A percentile compares a stretch with the other conserved stretches of the same genome.
These are phyloP conservation scores for Phrynosoma platyrhinos DNA, from an alignment of 2,113 vertebrate genomes.

Conservation along the genomic window DNA sequence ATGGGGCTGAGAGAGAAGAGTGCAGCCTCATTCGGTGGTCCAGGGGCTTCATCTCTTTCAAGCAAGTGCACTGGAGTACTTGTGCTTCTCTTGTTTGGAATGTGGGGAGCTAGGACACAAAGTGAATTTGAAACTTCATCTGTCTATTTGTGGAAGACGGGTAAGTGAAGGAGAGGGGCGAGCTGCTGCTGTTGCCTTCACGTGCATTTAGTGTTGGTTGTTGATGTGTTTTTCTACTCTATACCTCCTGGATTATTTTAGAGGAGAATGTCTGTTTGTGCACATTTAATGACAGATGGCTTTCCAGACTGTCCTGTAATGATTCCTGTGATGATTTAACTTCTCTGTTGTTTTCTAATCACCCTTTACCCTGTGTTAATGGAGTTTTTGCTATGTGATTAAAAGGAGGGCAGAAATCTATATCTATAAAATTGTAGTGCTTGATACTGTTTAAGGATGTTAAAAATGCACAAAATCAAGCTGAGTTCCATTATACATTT, in stretches of 20 bases:
- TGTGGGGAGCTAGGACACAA: slow-evolving; percentile 76
- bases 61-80: slow-evolving; percentile 73
- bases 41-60: slow-evolving; percentile 58
- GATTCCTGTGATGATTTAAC: slow-evolving; percentile 47
- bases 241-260: slow-evolving; percentile 21
- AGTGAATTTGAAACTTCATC: slow-evolving; percentile 85
- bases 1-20: slow-evolving; percentile 82
- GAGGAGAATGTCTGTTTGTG: slow-evolving; percentile 37
- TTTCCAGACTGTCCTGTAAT: slow-evolving; percentile 27
- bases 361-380: slow-evolving; percentile 11
- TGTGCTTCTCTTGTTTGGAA: slow-evolving; percentile 79
- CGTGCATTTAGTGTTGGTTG: background rate
- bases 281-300: slow-evolving; percentile 35
- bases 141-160: slow-evolving; percentile 95
- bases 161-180: slow-evolving; percentile 75
- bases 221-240: slow-evolving; percentile 17
- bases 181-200: rapidly evolving
- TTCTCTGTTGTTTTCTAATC: slow-evolving; percentile 40
- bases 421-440: background rate
- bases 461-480: slow-evolving; percentile 54
- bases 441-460: slow-evolving; percentile 41
- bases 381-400: slow-evolving; percentile 28
- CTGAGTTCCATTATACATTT: slow-evolving; percentile 46
- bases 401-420: background rate
- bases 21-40: slow-evolving; percentile 59